Base-by-base conservation (phyloP, 2,797 vertebrate genomes). In the Lerista edwardsae region DNA sequence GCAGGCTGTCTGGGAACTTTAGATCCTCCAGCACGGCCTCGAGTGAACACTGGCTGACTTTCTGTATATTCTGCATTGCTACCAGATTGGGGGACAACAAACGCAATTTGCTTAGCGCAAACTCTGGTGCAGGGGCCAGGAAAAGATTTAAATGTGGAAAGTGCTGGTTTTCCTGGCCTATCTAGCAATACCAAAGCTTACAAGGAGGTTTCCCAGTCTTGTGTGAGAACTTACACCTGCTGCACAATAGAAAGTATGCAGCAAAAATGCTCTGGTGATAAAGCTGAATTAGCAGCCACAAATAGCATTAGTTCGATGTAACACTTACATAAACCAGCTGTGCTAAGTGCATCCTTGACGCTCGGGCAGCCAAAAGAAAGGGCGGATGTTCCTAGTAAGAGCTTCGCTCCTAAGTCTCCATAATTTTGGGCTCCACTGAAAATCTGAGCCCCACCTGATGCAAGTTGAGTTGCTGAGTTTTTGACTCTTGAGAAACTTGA, bases 51-150 rank as follows among this genome's bases (percentile, higher is more conserved):
- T 74, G 83, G 64, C 81, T 76, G 19, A 59, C 65, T 29, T 88
- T 82, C 88, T 89, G 86, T 72, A 27, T 10, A 0, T 59, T 83
- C 65, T 79, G 88, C 82, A 78, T 72, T 67, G 90, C 90, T 89
- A 92, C 91, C 85, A 80, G 86, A 59, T 9, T 88, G 89, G 91
- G 93, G 87, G 59, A 74, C 82, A 84, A 68, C 91, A 89, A 44
- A 86, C 0, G 25, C 25, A 29, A 76, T 17, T 77, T 44, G 0
- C 0, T 1, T 80, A 0, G 0, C 29, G 1, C 86, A 91, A 89
- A 90, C 90, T 84, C 69, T 81, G 74, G 64, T 34, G 74, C 11
- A 34, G 21, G 47, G 36, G 2, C 23, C 27, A 64, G 34, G 21
- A 51, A 34, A 41, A 29, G 14, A 10, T 67, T 79, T n/a, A 65